Conservation (phyloP, 2,113 vertebrate genomes). For the Antechinus stuartii region DNA sequence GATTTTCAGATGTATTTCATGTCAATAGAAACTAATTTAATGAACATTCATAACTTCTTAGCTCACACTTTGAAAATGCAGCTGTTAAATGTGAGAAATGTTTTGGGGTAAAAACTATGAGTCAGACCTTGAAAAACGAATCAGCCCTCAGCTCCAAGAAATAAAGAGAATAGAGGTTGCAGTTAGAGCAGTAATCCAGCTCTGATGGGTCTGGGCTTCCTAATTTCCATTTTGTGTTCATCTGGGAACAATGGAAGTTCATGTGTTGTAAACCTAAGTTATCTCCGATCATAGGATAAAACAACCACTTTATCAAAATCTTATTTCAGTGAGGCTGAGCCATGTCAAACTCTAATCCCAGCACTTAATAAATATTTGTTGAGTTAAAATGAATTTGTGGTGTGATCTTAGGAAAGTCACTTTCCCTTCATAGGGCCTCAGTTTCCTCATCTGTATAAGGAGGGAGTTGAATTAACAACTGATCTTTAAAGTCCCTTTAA, state of each 20-base stretch:
- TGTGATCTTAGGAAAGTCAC: too few relatives aligned
- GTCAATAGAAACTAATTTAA: not conserved
- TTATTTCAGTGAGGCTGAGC: not conserved
- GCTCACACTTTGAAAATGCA: not conserved
- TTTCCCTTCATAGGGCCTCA: too few relatives aligned
- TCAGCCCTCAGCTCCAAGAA: not conserved
- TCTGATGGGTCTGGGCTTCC: not conserved
- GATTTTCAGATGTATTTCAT: not conserved
- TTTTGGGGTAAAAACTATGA: not conserved
- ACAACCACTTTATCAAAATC: not conserved
- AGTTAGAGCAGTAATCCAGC: not conserved
- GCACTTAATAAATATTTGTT: not conserved
- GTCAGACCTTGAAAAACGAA: not conserved
- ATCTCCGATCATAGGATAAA: not conserved
- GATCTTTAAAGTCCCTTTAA: too few relatives aligned
- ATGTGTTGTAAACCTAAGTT: not conserved
- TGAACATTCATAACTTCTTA: constrained; percentile 8
- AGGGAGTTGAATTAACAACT: too few relatives aligned
- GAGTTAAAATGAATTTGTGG: not conserved
- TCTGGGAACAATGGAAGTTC: not conserved
- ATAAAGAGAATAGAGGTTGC: not conserved
- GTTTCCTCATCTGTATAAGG: too few relatives aligned
- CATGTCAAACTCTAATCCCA: not conserved
- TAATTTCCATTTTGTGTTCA: not conserved
- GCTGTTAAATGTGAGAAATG: constrained; percentile 1